Evolutionary conservation across 2,797 vertebrate species (phyloP), one percentile per base, ranked within the genome.

Genomic region (Sebastolobus alascanus): DNA sequence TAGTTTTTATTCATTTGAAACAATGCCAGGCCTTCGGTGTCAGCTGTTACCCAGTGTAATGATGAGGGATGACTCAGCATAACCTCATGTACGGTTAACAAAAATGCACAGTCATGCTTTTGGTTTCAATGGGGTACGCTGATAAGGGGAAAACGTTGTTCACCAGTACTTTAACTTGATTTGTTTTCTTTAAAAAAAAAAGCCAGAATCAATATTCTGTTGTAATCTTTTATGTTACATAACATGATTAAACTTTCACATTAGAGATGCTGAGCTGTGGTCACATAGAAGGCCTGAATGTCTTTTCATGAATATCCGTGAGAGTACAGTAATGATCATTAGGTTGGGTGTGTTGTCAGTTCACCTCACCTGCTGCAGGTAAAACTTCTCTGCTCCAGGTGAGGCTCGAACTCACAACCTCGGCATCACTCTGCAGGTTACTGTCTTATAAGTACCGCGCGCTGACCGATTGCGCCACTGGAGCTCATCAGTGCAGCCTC

Each of bases 381-480:
- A n/a, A 43, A 54, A 22, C 29, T 35, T 14, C 0, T 0, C 6
- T 68, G 29, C 27, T 68, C 43, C 66, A 33, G 66, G 18, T 14
- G 64, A 46, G 25, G 27, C 40, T 67, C 1, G 11, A 68, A 52
- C 29, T 52, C 8, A 67, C 27, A 50, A 50, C 27, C 64, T 66
- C 38, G 0, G 64, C 63, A 66, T 46, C 38, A 46, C 25, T 66
- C 64, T 16, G 77, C 71, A 1, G 69, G 61, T 1, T 27, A 86
- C 72, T 76, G 75, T 64, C 69, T 59, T 79, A 73, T 79, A 75
- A 79, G 58, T 72, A 80, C 73, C 8, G 27, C 59, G 35, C 60
- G 43, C 74, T 83, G 77, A 84, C 75, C 75, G 31, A 74, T 66
- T 82, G 77, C 73, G 10, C 73, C 72, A 87, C 83, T 79, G 76